Evolutionary conservation across 2,797 vertebrate species (phyloP).

Genomic region (Acipenser oxyrinchus): DNA sequence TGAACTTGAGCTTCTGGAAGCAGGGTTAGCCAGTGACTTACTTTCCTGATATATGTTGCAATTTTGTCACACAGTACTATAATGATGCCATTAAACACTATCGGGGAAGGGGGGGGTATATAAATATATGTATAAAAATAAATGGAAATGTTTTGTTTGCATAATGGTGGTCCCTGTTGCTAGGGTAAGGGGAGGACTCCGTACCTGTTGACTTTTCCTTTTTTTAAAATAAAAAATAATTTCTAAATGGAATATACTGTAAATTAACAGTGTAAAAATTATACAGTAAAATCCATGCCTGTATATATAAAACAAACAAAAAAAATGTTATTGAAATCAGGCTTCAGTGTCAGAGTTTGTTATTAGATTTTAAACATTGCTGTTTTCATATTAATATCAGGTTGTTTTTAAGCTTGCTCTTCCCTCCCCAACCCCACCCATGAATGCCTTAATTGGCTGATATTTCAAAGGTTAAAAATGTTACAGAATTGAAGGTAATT

Average conservation of each 20-base stretch:
- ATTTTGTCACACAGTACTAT: constrained; percentile 54
- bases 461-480: too few relatives aligned
- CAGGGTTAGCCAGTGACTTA: constrained; percentile 39
- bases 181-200: constrained; percentile 66
- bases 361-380: too few relatives aligned
- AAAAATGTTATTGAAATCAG: too few relatives aligned
- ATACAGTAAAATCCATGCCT: constrained; percentile 42
- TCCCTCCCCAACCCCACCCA: too few relatives aligned
- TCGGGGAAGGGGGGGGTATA: constrained; percentile 22
- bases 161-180: constrained; percentile 48
- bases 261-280: constrained; percentile 66
- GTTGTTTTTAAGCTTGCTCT: too few relatives aligned
- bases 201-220: constrained; percentile 52
- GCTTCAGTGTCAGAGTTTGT: too few relatives aligned
- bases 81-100: constrained; percentile 56
- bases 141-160: constrained; percentile 50
- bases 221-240: constrained; percentile 67
- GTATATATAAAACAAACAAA: constrained; percentile 30
- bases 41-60: constrained; percentile 45
- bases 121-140: constrained; percentile 28
- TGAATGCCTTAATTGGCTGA: too few relatives aligned
- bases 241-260: constrained; percentile 69
- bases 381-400: too few relatives aligned
- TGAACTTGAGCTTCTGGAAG: constrained; percentile 36
- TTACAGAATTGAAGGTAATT: too few relatives aligned